These are phyloP conservation scores for Astreopora myriophthalma DNA, from an alignment of 64 coral and sea anemone genomes.

Conservation along the genomic window DNA sequence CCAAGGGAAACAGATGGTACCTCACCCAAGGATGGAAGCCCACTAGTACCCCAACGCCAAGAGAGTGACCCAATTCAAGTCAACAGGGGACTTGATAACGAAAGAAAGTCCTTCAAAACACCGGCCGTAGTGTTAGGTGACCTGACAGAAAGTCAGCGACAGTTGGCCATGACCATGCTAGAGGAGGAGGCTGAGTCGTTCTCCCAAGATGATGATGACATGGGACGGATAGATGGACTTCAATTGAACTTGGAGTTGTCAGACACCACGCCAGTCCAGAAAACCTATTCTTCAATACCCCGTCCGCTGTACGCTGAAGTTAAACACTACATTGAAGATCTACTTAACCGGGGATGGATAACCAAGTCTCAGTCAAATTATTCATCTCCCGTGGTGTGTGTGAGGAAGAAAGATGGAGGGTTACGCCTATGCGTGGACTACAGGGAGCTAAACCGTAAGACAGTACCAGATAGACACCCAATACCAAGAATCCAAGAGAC, in stretches of 20 bases:
- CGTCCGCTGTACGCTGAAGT: too few species aligned
- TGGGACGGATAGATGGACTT: neutral
- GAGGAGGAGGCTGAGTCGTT: neutral
- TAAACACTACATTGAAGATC: too few species aligned
- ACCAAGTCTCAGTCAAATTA: neutral
- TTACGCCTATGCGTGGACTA: slow-evolving; percentile 14
- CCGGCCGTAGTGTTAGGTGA: neutral
- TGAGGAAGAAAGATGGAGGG: slow-evolving; percentile 22
- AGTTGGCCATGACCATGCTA: neutral
- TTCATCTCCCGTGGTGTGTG: neutral
- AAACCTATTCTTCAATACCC: too few species aligned
- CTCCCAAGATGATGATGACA: neutral
- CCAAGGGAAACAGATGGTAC: neutral
- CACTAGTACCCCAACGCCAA: neutral
- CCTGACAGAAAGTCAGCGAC: neutral
- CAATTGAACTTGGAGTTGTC: neutral
- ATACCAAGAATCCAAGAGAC: too few species aligned
- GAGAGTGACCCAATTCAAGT: neutral
- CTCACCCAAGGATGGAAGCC: neutral
- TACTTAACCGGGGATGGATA: slow-evolving; percentile 11
- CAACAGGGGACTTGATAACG: neutral
- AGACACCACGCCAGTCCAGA: neutral
- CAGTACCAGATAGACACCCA: too few species aligned
- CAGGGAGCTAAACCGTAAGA: neutral
- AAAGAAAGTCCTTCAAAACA: neutral